Base-by-base conservation (phyloP, 2,888 invertebrate genomes). In the Zhuqinia jingwanae region DNA sequence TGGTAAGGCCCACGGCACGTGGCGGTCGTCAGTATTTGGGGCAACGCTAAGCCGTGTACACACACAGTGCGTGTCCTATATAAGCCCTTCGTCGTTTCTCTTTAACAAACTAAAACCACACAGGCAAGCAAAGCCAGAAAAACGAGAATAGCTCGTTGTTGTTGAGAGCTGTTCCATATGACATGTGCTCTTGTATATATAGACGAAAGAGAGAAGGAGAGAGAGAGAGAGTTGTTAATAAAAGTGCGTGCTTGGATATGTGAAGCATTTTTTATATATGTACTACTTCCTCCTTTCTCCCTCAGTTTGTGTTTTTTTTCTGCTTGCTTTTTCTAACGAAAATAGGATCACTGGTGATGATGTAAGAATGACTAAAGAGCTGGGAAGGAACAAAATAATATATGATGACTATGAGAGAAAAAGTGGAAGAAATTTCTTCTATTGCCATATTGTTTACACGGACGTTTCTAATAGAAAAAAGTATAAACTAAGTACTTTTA, bases 1-100 rank as follows among this genome's bases (percentile, higher is more conserved):
- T 85, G 85, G 85, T 78, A 85, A 85, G 79, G 85, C 85, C 85
- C 85, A 85, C 85, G 85, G 85, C 85, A 85, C 85, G 85, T 85
- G 85, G 70, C 79, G 70, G 22, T 36, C 15, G 3, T 8, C 36
- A 36, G 58, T 50, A 85, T 85, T 36, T 78, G 47, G 85, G 85
- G 73, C 85, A 36, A 70, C 63, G 68, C 50, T 20, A 83, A 76
- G 70, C 50, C 84, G 36, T 36, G 36, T 73, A 27, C 58, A 30
- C 75, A 75, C n/a, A 53, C 30, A 73, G 73, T 73, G 85, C 79
- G 85, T 15, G 73, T 79, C 79, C 78, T 79, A 85, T 85, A 79
- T 58, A 58, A 30, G 50, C 75, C 53, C 50, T 53, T 53, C 75
- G 36, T 22, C 42, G 36, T 36, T 36, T 63, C 50, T 68, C 68